Base-by-base conservation (phyloP, 2,113 vertebrate species). In the Bettongia penicillata region DNA sequence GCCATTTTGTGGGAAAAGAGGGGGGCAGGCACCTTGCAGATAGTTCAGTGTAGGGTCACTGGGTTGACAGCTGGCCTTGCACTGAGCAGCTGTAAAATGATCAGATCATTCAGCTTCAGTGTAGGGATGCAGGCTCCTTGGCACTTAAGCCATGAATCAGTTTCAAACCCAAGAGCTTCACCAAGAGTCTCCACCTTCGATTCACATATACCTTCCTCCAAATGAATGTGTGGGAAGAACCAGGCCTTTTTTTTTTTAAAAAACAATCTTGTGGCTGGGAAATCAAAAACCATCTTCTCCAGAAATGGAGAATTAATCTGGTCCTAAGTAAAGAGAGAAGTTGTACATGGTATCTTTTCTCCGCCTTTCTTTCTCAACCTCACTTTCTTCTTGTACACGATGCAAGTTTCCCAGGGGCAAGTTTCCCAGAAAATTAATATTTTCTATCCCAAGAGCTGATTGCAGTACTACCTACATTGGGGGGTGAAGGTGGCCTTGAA, bases 291-390 rank as follows among this genome's bases (percentile, higher is more conserved):
- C 22, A 28, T 48, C 90, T 22, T 31, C 95, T 95, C 47, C 53
- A 94, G 53, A 94, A 95, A 28, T 92, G 96, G 53, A 91, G 51
- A 93, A 92, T 84, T 95, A 94, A 94, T 93, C 48, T 96, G 51
- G 31, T 94, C 61, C 43, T 52, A 25, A 48, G 10, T 96, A 91
- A 48, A 91, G 31, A 68, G 31, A 37, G 11, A 8, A 3, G 28
- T 25, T 31, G 57, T 61, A 61, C 57, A 31, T 12, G 31, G 12
- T 31, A 11, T 61, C 57, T 61, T 61, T 61, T 31, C 57, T 31
- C 11, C 61, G 16, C 31, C 12, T n/a, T 2, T 3, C 31, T 68
- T 57, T 61, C 57, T 31, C 28, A 37, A 37, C 31, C 12, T 3
- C 31, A 16, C 31, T 9, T n/a, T 9, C 61, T 28, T 68, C 2